A percentile compares a stretch with the other conserved stretches of the same genome.
These are phyloP conservation scores for Harmothoe impar DNA, from an alignment of 2,888 invertebrate genomes.

Conservation along the genomic window DNA sequence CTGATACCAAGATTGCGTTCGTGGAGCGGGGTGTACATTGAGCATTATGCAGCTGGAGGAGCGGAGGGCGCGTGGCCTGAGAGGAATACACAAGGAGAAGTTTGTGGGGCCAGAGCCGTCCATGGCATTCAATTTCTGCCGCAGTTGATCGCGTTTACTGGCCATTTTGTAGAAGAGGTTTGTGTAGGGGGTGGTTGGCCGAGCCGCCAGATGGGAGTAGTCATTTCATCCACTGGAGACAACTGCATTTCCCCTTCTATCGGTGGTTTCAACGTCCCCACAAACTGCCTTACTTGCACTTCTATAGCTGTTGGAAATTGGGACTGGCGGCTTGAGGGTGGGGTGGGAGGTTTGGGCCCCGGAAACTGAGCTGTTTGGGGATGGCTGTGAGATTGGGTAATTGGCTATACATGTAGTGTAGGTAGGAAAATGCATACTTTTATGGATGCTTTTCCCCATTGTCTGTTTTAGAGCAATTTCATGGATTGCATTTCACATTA, in stretches of 20 bases:
- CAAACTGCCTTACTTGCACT: background rate
- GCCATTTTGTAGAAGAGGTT: background rate
- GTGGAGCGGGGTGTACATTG: constrained; percentile 10
- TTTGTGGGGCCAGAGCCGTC: constrained; percentile 19
- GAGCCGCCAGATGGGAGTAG: constrained; percentile 30
- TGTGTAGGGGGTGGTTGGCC: constrained; percentile 31
- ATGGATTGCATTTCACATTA: no score
- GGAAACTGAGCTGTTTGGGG: no score
- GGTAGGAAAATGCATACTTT: no score
- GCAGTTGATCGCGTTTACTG: constrained; percentile 55
- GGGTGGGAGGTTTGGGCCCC: background rate
- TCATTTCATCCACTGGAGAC: constrained; percentile 39
- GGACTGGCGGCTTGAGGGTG: background rate
- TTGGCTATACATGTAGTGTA: no score
- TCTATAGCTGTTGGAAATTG: background rate
- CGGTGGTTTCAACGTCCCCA: background rate
- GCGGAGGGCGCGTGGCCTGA: background rate
- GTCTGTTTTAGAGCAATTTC: no score
- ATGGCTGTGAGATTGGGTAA: background rate
- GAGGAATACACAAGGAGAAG: constrained; percentile 32
- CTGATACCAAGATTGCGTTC: background rate
- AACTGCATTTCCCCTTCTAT: constrained; percentile 39
- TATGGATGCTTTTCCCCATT: no score
- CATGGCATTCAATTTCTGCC: constrained; percentile 46
- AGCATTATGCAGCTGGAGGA: constrained; percentile 9